These are phyloP conservation scores for Drosophila kepulauana DNA, from an alignment of 1,140 invertebrate species.

Conservation along the genomic window DNA sequence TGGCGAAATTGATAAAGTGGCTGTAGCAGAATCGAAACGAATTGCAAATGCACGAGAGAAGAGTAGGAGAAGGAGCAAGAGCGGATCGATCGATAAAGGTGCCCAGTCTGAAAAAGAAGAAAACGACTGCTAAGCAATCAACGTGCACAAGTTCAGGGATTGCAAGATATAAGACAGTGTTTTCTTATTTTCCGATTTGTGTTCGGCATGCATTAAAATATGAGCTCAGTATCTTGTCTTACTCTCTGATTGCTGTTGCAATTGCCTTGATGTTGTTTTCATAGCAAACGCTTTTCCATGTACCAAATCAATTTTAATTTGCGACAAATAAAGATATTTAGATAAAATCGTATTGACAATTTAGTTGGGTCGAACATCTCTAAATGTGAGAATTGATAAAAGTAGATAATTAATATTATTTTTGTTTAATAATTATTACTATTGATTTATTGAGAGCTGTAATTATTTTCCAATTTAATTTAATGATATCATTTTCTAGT, in stretches of 20 bases:
- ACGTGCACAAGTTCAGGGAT: conserved; percentile 4
- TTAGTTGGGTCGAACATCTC: too few relatives aligned
- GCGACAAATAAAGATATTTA: neutral
- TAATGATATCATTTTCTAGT: too few relatives aligned
- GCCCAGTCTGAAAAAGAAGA: neutral
- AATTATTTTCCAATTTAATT: too few relatives aligned
- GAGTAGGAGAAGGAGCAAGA: conserved; percentile 6
- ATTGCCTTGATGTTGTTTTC: neutral
- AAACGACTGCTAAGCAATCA: neutral
- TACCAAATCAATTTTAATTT: conserved; percentile 5
- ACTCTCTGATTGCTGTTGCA: too few relatives aligned
- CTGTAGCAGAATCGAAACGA: conserved; percentile 51
- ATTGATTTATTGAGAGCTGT: too few relatives aligned
- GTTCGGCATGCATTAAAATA: conserved; percentile 10
- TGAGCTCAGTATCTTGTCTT: neutral
- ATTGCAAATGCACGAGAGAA: conserved; percentile 34
- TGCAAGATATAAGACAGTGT: neutral
- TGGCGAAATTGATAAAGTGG: conserved; percentile 61
- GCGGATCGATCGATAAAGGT: conserved; percentile 28
- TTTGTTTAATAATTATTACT: too few relatives aligned
- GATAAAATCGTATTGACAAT: neutral
- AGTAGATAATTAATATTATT: neutral
- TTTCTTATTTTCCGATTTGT: conserved; percentile 14
- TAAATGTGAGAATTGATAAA: too few relatives aligned
- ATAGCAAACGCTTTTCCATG: neutral